These are phyloP conservation scores for Miltochrista miniata DNA, from an alignment of 2,888 invertebrate genomes.

Conservation along the genomic window DNA sequence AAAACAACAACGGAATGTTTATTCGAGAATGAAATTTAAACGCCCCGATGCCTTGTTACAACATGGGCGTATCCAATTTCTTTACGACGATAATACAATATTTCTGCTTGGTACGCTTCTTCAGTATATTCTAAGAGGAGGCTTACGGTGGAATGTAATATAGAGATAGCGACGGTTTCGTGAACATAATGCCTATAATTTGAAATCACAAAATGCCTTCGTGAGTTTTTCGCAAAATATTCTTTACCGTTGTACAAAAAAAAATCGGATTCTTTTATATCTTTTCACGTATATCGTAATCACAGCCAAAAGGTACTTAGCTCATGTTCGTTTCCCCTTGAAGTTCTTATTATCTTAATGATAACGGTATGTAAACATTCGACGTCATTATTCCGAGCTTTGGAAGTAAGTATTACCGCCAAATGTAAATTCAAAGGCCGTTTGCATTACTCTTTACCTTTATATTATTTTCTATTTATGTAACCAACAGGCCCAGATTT, in stretches of 20 bases:
- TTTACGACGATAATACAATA: constrained; percentile 42
- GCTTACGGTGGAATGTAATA: constrained; percentile 65
- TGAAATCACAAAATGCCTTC: constrained; percentile 61
- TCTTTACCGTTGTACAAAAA: constrained; percentile 51
- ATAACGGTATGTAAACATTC: constrained; percentile 25
- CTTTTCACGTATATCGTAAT: constrained; percentile 36
- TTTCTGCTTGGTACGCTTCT: constrained; percentile 38
- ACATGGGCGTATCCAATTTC: constrained; percentile 37
- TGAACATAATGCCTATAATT: constrained; percentile 67
- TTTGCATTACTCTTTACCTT: background rate
- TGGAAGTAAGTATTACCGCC: constrained; percentile 4
- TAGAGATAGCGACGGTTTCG: constrained; percentile 60
- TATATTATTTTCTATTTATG: no score
- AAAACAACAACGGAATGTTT: constrained; percentile 39
- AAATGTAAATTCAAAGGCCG: constrained; percentile 5
- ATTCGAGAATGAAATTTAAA: constrained; percentile 36
- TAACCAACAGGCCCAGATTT: no score
- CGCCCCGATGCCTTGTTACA: constrained; percentile 28
- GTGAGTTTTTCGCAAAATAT: constrained; percentile 58
- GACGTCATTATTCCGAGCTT: constrained; percentile 25
- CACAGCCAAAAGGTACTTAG: constrained; percentile 35
- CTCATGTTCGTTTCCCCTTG: constrained; percentile 26
- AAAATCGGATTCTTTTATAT: constrained; percentile 55
- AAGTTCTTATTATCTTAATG: constrained; percentile 34
- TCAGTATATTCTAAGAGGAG: constrained; percentile 43